A percentile compares a stretch with the other conserved stretches of the same genome.
Evolutionary conservation across 1,140 invertebrate genomes (phyloP).

Genomic region (Condylostylus longicornis): DNA sequence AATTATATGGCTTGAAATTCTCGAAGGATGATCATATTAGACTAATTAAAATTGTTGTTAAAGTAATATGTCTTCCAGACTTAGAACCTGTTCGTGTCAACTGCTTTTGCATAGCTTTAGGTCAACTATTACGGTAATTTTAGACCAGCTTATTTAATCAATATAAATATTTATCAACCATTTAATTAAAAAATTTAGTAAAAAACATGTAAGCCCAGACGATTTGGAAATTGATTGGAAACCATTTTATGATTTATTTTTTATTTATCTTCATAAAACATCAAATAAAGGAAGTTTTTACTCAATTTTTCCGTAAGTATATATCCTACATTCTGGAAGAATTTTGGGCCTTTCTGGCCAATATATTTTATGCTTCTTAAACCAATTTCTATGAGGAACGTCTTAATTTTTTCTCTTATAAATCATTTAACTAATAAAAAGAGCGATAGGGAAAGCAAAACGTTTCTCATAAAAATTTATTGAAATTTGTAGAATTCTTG

Average conservation of each 20-base stretch:
- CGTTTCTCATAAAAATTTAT: too few species aligned
- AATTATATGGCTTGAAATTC: constrained; percentile 73
- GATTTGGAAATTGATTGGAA: constrained; percentile 75
- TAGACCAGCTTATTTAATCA: constrained; percentile 6
- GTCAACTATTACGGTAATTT: constrained; percentile 41
- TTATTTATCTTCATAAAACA: constrained; percentile 33
- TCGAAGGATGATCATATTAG: constrained; percentile 78
- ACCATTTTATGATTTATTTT: constrained; percentile 61
- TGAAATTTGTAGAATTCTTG: too few species aligned
- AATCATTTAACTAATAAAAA: too few species aligned
- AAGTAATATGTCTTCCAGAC: constrained; percentile 58
- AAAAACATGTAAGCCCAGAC: constrained; percentile 54
- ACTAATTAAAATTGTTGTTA: constrained; percentile 72
- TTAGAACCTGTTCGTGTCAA: constrained; percentile 57
- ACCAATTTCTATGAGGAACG: too few species aligned
- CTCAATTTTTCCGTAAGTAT: constrained; percentile 44
- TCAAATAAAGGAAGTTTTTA: constrained; percentile 38
- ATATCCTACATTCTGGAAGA: too few species aligned
- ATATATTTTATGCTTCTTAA: too few species aligned
- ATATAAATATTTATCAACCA: too few species aligned
- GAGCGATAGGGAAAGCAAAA: too few species aligned
- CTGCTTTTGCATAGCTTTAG: constrained; percentile 45
- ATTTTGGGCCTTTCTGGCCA: too few species aligned
- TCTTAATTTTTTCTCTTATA: too few species aligned
- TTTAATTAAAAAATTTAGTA: too few species aligned